Conservation (phyloP, 2,888 invertebrate genomes). For the Trimorus sp. region DNA sequence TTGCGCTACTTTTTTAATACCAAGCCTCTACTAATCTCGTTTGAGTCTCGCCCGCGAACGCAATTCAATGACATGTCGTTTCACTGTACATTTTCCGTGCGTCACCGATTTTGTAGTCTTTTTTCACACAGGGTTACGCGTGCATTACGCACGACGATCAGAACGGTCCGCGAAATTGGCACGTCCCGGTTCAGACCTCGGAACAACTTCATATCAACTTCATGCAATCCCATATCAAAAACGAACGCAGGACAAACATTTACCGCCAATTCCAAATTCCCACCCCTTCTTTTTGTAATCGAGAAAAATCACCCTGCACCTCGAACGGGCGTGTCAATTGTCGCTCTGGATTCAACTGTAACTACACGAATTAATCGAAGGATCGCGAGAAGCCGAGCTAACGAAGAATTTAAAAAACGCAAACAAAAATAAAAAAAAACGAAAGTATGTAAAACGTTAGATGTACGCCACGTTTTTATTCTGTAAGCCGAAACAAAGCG, state of each 20-base stretch:
- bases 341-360: constrained; percentile 11
- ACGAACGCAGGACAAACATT: background rate
- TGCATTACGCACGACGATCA: constrained; percentile 38
- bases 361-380: constrained; percentile 54
- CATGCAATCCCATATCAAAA: background rate
- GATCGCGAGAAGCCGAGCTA: constrained; percentile 13
- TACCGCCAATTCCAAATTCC: too few relatives aligned
- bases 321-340: constrained; percentile 44
- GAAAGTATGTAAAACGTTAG: constrained; percentile 64
- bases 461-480: constrained; percentile 52
- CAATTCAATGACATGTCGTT: constrained; percentile 43
- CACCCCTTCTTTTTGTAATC: background rate
- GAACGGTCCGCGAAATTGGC: constrained; percentile 43
- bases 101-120: constrained; percentile 45
- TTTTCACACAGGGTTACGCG: constrained; percentile 45
- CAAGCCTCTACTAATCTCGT: constrained; percentile 25
- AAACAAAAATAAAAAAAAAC: constrained; percentile 45
- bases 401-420: background rate
- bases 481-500: constrained; percentile 49
- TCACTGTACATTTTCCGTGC: constrained; percentile 39
- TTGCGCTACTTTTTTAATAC: constrained; percentile 60
- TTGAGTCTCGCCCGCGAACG: constrained; percentile 41
- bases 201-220: background rate
- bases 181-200: background rate
- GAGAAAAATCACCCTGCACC: too few relatives aligned